phyloP scores from a whole-genome alignment of 1,140 invertebrate genomes.

The Saccostrea cuccullata region DNA sequence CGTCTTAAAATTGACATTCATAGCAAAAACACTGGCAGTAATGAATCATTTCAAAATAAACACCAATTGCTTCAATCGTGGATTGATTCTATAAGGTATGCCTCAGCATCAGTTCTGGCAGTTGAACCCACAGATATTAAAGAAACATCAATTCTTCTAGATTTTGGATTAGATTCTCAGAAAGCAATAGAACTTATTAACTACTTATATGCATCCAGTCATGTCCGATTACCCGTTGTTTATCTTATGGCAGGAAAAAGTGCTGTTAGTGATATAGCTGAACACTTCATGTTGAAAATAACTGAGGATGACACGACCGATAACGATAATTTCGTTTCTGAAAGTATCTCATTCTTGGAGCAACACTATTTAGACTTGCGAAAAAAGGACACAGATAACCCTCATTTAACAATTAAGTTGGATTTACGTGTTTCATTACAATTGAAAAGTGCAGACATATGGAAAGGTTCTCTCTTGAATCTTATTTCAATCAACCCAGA shows the following conservation, averaged over 20 bases:
- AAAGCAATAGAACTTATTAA: slow-evolving; percentile 48
- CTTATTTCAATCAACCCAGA: not conserved
- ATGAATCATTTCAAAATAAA: slow-evolving; percentile 62
- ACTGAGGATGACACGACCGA: not conserved
- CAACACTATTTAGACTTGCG: not conserved
- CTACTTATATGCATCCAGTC: not conserved
- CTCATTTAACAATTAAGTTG: not conserved
- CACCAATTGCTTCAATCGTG: slow-evolving; percentile 50
- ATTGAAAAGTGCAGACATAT: not conserved
- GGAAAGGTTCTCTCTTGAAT: not conserved
- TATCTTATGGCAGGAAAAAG: slow-evolving; percentile 20
- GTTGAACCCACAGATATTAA: not conserved
- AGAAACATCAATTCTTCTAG: not conserved
- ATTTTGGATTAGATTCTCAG: slow-evolving; percentile 53
- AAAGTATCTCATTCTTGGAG: not conserved
- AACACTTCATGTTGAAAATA: slow-evolving; percentile 32
- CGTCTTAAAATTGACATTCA: slow-evolving; percentile 64
- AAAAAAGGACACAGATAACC: not conserved
- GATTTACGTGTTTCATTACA: not conserved
- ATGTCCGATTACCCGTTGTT: slow-evolving; percentile 20
- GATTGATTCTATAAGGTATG: not conserved
- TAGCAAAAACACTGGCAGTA: slow-evolving; percentile 49
- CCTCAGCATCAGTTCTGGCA: not conserved
- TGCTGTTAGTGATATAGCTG: not conserved
- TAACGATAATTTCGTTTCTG: not conserved